Evolutionary conservation across 2,888 invertebrate species (phyloP).

Genomic region (Carcina quercana): DNA sequence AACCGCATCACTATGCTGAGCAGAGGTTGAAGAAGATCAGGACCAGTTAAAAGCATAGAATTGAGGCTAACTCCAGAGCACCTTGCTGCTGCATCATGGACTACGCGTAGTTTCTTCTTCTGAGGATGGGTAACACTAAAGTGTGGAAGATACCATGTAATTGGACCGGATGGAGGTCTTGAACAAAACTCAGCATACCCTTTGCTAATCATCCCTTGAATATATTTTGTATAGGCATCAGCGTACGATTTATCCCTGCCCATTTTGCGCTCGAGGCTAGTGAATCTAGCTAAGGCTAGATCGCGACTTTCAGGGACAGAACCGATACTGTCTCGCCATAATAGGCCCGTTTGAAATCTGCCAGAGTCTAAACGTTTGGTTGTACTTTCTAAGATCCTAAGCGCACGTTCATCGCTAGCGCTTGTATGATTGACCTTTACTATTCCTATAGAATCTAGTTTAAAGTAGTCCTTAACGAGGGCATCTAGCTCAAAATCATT

Average conservation of each 20-base stretch:
- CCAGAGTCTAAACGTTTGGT: neutral
- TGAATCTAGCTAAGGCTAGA: neutral
- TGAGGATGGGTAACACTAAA: constrained; percentile 10
- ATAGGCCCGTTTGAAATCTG: neutral
- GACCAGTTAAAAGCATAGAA: constrained; percentile 21
- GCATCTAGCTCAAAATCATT: neutral
- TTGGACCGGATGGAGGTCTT: neutral
- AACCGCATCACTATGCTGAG: constrained; percentile 21
- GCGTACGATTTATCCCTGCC: neutral
- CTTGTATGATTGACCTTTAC: neutral
- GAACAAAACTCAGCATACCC: neutral
- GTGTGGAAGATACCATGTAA: neutral
- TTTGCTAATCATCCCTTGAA: neutral
- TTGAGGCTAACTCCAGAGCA: constrained; percentile 21
- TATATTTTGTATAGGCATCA: neutral
- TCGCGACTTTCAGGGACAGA: neutral
- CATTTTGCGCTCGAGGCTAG: neutral
- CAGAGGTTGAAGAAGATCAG: constrained; percentile 23
- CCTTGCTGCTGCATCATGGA: constrained; percentile 28
- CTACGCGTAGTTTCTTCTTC: constrained; percentile 19
- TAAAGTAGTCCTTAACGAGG: neutral
- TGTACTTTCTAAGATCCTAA: neutral
- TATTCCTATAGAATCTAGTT: neutral
- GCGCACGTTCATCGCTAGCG: too few relatives aligned
- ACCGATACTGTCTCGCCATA: neutral